Evolutionary conservation across 2,113 vertebrate genomes (phyloP), one percentile per base, ranked within the genome.

Genomic region (Gambusia affinis): DNA sequence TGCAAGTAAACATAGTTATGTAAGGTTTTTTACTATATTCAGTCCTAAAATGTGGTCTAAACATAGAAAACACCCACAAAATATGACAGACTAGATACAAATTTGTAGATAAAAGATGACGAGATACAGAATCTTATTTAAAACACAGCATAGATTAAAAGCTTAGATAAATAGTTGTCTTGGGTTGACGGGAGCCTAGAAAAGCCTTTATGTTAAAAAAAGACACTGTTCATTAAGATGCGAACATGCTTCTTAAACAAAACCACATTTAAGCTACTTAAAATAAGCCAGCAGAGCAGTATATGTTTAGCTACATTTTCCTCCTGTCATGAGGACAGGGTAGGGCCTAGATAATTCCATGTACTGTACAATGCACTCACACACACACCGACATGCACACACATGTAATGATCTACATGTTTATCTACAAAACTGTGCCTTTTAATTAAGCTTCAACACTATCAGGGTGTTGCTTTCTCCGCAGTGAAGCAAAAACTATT

Each of bases 401-500:
- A 37, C 27, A 30, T 17, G 12, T 70, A 29, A 28, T 19, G 35
- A 62, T 44, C n/a, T 70, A 33, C 22, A 65, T 63, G 63, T 66
- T 28, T 64, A 60, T 44, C 37, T 57, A n/a, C 8, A 73, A n/a
- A 33, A 44, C 70, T 74, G 76, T 22, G 28, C 39, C 65, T 70
- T 85, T n/a, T 79, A 77, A 87, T 87, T 84, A 84, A 57, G 60
- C 70, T 73, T 29, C 63, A 62, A 62, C 83, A 75, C 67, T 28
- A 54, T 1, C 44, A 54, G 60, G 27, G n/a, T 66, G 79, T 72
- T 84, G 73, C 27, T 76, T 74, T 82, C 64, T 72, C 67, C 15
- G 70, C 78, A 90, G 71, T 87, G 82, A 87, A 69, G 83, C 80
- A 61, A 67, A 83, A 3, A 64, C 66, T 24, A 92, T 92, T 77